phyloP scores from a whole-genome alignment of 2,113 vertebrate genomes.

The rabbit (Oryctolagus cuniculus) region mOryCun1.1 NC_091451.1:14100501-14101000 shows the following conservation, averaged over 20 bases:
- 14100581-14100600: conserved; percentile 71
- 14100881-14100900: background rate
- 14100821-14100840: conserved; percentile 64
- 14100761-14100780: conserved; percentile 53
- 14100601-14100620: conserved; percentile 62
- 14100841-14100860: conserved; percentile 43
- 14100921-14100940: background rate
- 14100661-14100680: conserved; percentile 60
- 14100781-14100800: conserved; percentile 49
- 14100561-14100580: conserved; percentile 63
- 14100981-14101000: background rate
- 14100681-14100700: conserved; percentile 67
- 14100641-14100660: conserved; percentile 58
- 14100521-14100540: conserved; percentile 73
- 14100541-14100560: conserved; percentile 50
- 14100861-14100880: conserved; percentile 13
- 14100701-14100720: conserved; percentile 67
- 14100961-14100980: background rate
- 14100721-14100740: conserved; percentile 63
- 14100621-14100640: conserved; percentile 74
- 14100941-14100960: background rate
- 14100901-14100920: background rate
- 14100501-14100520: conserved; percentile 55
- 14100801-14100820: conserved; percentile 61
- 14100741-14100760: conserved; percentile 59